Base-by-base conservation (phyloP, 2,888 invertebrate genomes). In the Dynastes tityus region DNA sequence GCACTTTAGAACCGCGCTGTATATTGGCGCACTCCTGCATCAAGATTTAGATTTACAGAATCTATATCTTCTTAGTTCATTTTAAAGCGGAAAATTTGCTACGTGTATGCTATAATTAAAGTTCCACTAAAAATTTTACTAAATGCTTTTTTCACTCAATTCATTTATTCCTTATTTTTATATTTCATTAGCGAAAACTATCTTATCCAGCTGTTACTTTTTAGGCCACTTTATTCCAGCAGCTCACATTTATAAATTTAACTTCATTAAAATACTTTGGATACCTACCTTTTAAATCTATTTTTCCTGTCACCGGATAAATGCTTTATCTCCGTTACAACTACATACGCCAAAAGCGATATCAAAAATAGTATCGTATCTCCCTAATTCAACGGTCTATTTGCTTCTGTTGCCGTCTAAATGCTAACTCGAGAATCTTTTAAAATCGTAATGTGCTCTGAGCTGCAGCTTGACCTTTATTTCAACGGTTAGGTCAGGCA, bases 391-490 rank as follows among this genome's bases (percentile, higher is more conserved):
- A 32, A 16, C 65, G 16, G 13, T 29, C 29, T 29, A 68, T 29
- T 49, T 16, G 13, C 13, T 11, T 11, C 13, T 2, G 11, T 32
- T 68, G 27, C 29, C 51, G 11, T 27, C 49, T 68, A 51, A 40
- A 68, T 51, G 68, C 68, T 51, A 51, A 68, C 37, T 37, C 68
- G 29, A 29, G 53, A 29, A 53, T 70, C 51, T 73, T 73, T 58
- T 58, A 55, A 73, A 73, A 73, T 73, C 29, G 40, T 73, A 61
- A 58, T 11, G 37, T 40, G 16, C 45, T 16, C 40, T 29, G 37
- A 73, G 58, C 73, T 73, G 58, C 71, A 73, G 73, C 71, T 78
- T 78, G 78, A 78, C 78, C 78, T 78, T 78, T 78, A 73, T 53
- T 71, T 58, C 64, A 51, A 71, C 49, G 73, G 78, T 70, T 67